Conservation (phyloP, 2,888 invertebrate genomes). For the Lepas anatifera region DNA sequence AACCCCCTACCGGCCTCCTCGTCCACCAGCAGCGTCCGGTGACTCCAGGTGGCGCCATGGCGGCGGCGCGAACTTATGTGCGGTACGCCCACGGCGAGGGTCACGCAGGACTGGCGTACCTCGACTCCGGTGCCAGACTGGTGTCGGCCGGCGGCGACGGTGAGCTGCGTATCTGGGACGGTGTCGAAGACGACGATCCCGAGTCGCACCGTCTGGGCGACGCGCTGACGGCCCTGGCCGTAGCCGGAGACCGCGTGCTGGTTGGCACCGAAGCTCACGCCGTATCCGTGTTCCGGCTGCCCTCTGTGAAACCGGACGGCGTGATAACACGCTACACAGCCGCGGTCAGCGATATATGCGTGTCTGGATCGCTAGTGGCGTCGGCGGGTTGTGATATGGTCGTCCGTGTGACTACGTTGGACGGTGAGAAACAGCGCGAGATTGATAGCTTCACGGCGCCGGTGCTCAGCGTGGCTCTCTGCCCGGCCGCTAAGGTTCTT, state of each 20-base stretch:
- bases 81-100: conserved; percentile 17
- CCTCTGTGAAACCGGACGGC: conserved; percentile 63
- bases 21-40: no score
- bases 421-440: conserved; percentile 23
- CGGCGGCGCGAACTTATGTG: neutral
- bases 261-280: conserved; percentile 75
- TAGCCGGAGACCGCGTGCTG: conserved; percentile 34
- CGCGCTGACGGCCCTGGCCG: conserved; percentile 47
- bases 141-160: conserved; percentile 22
- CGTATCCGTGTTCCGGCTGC: conserved; percentile 69
- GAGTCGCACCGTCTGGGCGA: conserved; percentile 73
- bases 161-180: conserved; percentile 68
- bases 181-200: conserved; percentile 68
- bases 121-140: neutral
- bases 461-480: conserved; percentile 46
- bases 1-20: no score
- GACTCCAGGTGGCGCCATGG: neutral
- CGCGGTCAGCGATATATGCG: conserved; percentile 60
- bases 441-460: conserved; percentile 42
- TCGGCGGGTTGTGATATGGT: conserved; percentile 46
- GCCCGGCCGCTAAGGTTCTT: conserved; percentile 45
- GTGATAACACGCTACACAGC: conserved; percentile 76
- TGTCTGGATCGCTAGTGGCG: conserved; percentile 46
- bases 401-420: conserved; percentile 32
- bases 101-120: neutral